Conservation (phyloP, 2,888 invertebrate genomes). For the Pandemis cinnamomeana region DNA sequence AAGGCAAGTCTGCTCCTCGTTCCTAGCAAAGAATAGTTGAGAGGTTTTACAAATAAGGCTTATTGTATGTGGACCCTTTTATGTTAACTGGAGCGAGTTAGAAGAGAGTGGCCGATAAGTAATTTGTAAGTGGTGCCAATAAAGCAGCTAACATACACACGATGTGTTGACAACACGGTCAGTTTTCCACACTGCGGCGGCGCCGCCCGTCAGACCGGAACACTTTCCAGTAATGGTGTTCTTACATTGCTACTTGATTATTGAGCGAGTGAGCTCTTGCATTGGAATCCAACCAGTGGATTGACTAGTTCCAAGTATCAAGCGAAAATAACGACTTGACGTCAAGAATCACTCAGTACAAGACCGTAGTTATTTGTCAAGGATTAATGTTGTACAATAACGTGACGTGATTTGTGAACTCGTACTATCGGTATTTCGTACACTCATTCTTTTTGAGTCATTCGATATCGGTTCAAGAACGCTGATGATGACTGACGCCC, state of each 20-base stretch:
- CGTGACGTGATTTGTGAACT: conserved; percentile 1
- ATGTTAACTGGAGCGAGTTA: conserved; percentile 6
- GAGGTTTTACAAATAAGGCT: conserved; percentile 22
- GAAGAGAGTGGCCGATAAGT: conserved; percentile 3
- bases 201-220: conserved; percentile 61
- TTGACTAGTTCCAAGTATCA: background rate
- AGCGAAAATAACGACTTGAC: background rate
- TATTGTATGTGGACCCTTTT: conserved; percentile 1
- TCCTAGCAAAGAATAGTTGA: conserved; percentile 27
- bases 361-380: conserved; percentile 1
- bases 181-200: conserved; percentile 61
- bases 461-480: background rate
- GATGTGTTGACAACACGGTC: conserved; percentile 48
- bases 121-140: conserved; percentile 43
- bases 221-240: conserved; percentile 75
- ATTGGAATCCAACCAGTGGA: background rate
- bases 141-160: conserved; percentile 45
- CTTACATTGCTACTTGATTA: conserved; percentile 26
- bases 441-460: conserved; percentile 17
- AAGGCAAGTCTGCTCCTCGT: conserved; percentile 24
- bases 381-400: conserved; percentile 2
- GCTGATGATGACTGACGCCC: background rate
- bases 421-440: conserved; percentile 10
- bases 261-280: conserved; percentile 12
- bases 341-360: background rate